Base-by-base conservation (phyloP, 2,797 vertebrate genomes). In the Betta splendens region DNA sequence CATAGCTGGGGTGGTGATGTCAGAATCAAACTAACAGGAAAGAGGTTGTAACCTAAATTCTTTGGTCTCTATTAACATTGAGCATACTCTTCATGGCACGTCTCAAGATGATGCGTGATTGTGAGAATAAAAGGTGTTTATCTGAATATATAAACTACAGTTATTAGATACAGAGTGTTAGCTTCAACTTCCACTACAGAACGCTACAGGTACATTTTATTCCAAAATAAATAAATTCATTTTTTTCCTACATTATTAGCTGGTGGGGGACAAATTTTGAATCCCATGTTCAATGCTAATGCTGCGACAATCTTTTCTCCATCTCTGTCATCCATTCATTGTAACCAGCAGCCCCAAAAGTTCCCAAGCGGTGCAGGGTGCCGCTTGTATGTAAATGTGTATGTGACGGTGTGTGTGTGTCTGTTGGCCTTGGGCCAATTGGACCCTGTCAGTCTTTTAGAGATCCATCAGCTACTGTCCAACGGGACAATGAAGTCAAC, bases 281-380 rank as follows among this genome's bases (percentile, higher is more conserved):
- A 64, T 56, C 54, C 65, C 9, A 0, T 57, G 56, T 75, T 67
- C 73, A 77, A 80, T 72, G 72, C 70, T 83, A 75, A 83, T 83
- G 69, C 80, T 68, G 44, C 17, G 47, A 72, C 67, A 47, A 62
- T 64, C 61, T 70, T 74, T 23, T 60, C 62, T 75, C 46, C 23
- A 31, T 39, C 69, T 61, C 50, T 54, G 13, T 54, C 38, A 0
- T 8, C 61, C 70, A 70, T 80, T 84, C 79, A 82, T 49, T 15
- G 9, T 17, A 46, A 80, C 51, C 72, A 66, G 71, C 76, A 43
- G 71, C 72, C 60, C 69, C 59, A 25, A 47, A 53, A 33, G 72
- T 82, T 82, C 79, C 79, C 81, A 83, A 74, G 77, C 64, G 55
- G 74, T n/a, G 68, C 5, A 47, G 69, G 63, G 58, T 64, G 52